Conservation (phyloP, 2,797 vertebrate genomes). For the Carduelis carduelis region DNA sequence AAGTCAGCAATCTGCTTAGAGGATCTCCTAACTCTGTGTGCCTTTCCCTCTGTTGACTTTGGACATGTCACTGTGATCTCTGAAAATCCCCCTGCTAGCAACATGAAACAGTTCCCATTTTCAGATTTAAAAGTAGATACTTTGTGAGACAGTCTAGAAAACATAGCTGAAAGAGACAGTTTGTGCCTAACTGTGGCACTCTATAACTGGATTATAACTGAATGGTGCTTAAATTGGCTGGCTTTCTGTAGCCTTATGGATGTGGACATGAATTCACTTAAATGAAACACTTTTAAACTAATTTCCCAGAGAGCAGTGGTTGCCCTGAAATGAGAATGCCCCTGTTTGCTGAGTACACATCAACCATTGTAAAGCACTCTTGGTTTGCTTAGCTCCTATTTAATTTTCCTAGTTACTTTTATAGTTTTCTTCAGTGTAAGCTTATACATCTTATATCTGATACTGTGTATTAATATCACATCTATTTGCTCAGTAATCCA, state of each 20-base stretch:
- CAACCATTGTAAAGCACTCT: background rate
- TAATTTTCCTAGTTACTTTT: background rate
- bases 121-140: background rate
- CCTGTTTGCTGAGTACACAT: background rate
- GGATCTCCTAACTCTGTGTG: background rate
- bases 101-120: background rate
- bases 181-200: background rate
- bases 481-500: background rate
- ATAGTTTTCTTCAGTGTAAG: background rate
- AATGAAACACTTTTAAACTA: background rate
- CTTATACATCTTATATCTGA: background rate
- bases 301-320: background rate
- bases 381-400: background rate
- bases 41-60: background rate
- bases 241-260: background rate
- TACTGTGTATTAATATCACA: background rate
- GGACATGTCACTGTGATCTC: background rate
- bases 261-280: background rate
- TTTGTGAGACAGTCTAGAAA: background rate
- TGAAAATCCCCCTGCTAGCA: background rate
- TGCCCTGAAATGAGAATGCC: background rate
- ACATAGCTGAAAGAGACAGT: background rate
- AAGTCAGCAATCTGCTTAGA: background rate
- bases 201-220: background rate
- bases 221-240: background rate